Conservation (phyloP, 2,888 invertebrate species). For the Mesoligia furuncula region DNA sequence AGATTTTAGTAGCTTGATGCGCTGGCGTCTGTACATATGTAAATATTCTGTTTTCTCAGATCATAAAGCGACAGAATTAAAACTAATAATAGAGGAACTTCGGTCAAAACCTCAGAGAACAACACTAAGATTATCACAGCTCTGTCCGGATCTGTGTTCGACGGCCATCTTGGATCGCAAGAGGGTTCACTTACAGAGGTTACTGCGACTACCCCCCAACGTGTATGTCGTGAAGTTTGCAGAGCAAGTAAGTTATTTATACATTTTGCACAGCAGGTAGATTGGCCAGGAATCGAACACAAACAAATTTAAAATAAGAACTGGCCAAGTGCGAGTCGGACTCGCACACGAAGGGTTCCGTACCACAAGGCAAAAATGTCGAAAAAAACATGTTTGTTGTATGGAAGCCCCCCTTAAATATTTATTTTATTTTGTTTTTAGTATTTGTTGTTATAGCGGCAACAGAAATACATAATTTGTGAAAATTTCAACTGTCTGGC, state of each 20-base stretch:
- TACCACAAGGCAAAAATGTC: too few relatives aligned
- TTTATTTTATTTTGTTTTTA: too few relatives aligned
- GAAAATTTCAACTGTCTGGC: too few relatives aligned
- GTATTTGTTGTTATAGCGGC: too few relatives aligned
- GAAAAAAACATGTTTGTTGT: too few relatives aligned
- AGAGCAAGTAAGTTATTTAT: conserved; percentile 74
- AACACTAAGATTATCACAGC: conserved; percentile 70
- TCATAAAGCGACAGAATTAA: conserved; percentile 30
- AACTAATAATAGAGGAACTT: conserved; percentile 50
- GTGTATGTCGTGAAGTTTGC: conserved; percentile 73
- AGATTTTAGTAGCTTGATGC: too few relatives aligned
- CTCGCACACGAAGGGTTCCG: too few relatives aligned
- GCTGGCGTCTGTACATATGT: too few relatives aligned
- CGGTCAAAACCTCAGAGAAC: conserved; percentile 36
- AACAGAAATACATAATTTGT: too few relatives aligned
- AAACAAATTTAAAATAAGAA: too few relatives aligned
- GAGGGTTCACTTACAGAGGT: conserved; percentile 58
- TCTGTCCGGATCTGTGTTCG: conserved; percentile 74
- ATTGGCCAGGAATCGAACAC: background rate
- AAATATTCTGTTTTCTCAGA: conserved; percentile 24
- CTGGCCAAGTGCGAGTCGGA: too few relatives aligned
- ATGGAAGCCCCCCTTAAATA: too few relatives aligned
- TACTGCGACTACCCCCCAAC: conserved; percentile 69
- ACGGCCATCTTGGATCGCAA: conserved; percentile 13
- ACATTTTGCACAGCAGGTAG: background rate